Conservation (phyloP, 1,140 invertebrate genomes). For the Euborellia annulipes region DNA sequence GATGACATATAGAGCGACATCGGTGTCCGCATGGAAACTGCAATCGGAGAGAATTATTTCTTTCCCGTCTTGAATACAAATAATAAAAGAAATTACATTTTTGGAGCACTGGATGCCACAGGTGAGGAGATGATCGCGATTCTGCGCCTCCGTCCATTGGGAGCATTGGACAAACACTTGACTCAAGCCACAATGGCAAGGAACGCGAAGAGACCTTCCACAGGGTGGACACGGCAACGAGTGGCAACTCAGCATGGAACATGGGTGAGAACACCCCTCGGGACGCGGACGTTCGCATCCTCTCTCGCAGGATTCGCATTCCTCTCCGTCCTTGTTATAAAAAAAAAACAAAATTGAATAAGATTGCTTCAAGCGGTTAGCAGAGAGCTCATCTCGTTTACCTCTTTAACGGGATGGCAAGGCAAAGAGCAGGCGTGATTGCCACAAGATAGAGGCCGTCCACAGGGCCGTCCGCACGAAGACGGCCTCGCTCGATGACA, state of each 20-base stretch:
- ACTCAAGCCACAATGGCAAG: slow-evolving; percentile 66
- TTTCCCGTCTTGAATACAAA: slow-evolving; percentile 5
- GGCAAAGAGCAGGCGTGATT: slow-evolving; percentile 60
- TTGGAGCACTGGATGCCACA: slow-evolving; percentile 77
- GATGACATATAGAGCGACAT: slow-evolving; percentile 60
- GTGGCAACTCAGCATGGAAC: slow-evolving; percentile 61
- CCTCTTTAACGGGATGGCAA: slow-evolving; percentile 48
- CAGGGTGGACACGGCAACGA: slow-evolving; percentile 50
- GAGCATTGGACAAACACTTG: slow-evolving; percentile 55
- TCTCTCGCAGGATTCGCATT: slow-evolving; percentile 56
- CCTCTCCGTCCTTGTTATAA: slow-evolving; percentile 29
- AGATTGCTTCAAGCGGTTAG: no score
- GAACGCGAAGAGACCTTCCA: slow-evolving; percentile 46
- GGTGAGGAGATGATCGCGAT: slow-evolving; percentile 38
- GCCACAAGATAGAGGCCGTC: slow-evolving; percentile 45
- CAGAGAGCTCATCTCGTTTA: no score
- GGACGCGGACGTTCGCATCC: slow-evolving; percentile 51
- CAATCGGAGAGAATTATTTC: slow-evolving; percentile 9
- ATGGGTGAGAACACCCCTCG: slow-evolving; percentile 61
- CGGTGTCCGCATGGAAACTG: slow-evolving; percentile 47
- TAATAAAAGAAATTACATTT: slow-evolving; percentile 38
- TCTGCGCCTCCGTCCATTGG: slow-evolving; percentile 37
- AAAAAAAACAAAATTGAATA: no score
- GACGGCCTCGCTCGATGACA: slow-evolving; percentile 52
- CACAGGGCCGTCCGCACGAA: slow-evolving; percentile 61